phyloP scores from a whole-genome alignment of 92 coral and sea anemone species.

The Phenganax stokvisi region DNA sequence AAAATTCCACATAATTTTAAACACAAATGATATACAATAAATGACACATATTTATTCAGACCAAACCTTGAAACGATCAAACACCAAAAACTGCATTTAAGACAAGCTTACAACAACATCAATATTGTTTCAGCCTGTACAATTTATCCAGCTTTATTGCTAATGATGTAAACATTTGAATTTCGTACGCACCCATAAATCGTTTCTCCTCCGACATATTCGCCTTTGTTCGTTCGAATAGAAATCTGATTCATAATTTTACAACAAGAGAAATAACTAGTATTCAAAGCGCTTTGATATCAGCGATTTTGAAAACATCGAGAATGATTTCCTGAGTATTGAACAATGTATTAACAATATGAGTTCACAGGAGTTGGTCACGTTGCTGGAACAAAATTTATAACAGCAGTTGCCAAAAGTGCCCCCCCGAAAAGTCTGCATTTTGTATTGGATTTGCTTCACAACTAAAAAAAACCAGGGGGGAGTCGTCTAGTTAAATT shows the following conservation, averaged over 20 bases:
- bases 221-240: conserved; percentile 77
- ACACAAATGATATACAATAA: too few relatives aligned
- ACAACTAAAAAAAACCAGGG: too few relatives aligned
- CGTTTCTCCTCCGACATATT: conserved; percentile 78
- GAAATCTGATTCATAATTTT: conserved; percentile 62
- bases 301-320: too few relatives aligned
- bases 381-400: neutral
- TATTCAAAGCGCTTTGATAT: too few relatives aligned
- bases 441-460: too few relatives aligned
- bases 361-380: neutral
- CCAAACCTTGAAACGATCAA: too few relatives aligned
- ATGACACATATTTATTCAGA: too few relatives aligned
- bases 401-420: neutral
- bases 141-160: too few relatives aligned
- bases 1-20: too few relatives aligned
- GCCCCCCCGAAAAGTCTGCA: neutral
- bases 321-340: neutral
- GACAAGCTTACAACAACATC: neutral
- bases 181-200: conserved; percentile 62
- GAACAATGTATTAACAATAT: neutral
- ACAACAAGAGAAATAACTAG: neutral
- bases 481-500: too few relatives aligned
- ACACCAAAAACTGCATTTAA: neutral
- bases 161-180: too few relatives aligned
- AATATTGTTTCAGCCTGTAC: too few relatives aligned